Evolutionary conservation across 2,888 invertebrate species (phyloP), one percentile per base, ranked within the genome.

Genomic region (Tenthredo livida): DNA sequence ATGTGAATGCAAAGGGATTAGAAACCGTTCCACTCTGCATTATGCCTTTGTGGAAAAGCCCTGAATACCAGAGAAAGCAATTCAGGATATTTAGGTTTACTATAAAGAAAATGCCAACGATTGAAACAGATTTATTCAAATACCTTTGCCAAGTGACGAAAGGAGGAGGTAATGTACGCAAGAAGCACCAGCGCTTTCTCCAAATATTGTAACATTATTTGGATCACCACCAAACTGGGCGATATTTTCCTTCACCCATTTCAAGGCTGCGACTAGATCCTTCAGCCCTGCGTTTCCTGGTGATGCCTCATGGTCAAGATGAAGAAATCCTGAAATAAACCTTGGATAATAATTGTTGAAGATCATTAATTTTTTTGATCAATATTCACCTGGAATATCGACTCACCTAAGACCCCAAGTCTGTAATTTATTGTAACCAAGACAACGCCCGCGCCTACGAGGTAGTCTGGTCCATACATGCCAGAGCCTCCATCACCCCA

Each of bases 231-330:
- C 91, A 70, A 92, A 92, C 15, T 37, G 70, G 1, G 85, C 58
- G 3, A 92, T 92, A 43, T 92, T 92, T 50, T 90, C 89, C 58
- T 89, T 86, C 0, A 92, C 85, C 92, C 92, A 92, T 65, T 88
- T 87, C 61, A 92, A 85, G 9, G 90, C 92, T 6, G 86, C 87
- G 10, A 91, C 85, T 85, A 90, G 86, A 84, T 92, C 92, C 40
- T 92, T 92, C 40, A 92, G 37, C 0, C 89, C 92, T 70, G 89
- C 88, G 86, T 92, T 92, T 17, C 92, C 92, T 5, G 89, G 25
- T 17, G 91, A 91, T 5, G 86, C 86, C 67, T 89, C 85, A 15
- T 91, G 86, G 0, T 87, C 89, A 87, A 92, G 87, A 85, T 91
- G 91, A 6, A 92, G 86, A 82, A 92, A 92, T 6, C 91, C 91